Evolutionary conservation across 2,113 vertebrate species (phyloP).

Genomic region (Hystrix cristata): DNA sequence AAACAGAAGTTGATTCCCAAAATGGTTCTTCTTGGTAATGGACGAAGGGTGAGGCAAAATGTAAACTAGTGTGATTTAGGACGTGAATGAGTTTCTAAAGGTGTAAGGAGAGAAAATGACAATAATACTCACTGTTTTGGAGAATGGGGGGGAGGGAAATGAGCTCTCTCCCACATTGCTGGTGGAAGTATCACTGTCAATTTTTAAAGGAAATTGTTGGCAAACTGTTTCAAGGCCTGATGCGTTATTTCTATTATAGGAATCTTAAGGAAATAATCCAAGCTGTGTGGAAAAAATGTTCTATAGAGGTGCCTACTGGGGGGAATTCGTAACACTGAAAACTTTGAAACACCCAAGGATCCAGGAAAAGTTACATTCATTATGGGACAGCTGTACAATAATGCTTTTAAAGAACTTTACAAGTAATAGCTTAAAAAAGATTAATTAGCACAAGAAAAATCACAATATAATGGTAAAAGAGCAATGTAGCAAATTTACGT

Average conservation of each 20-base stretch:
- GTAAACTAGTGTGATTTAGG: constrained; percentile 31
- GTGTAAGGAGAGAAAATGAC: not conserved
- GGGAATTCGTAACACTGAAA: not conserved
- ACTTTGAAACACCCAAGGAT: not conserved
- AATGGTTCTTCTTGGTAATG: not conserved
- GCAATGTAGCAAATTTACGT: not conserved
- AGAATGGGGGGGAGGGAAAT: not conserved
- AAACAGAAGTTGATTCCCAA: constrained; percentile 51
- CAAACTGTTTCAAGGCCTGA: constrained; percentile 8
- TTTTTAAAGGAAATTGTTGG: constrained; percentile 40
- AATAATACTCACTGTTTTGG: not conserved
- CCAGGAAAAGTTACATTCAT: constrained; percentile 42
- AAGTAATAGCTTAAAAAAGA: constrained; percentile 22
- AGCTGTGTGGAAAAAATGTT: constrained; percentile 22
- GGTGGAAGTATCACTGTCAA: not conserved
- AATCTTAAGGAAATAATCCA: constrained; percentile 43
- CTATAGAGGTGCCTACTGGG: not conserved
- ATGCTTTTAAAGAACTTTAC: not conserved
- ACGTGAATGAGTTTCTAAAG: not conserved
- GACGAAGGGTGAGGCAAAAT: not conserved
- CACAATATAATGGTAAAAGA: not conserved
- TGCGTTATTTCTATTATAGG: not conserved
- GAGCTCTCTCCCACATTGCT: not conserved
- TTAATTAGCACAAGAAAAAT: constrained; percentile 9
- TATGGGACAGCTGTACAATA: not conserved